phyloP scores from a whole-genome alignment of 2,888 invertebrate genomes.

The Liodrosophila aerea region DNA sequence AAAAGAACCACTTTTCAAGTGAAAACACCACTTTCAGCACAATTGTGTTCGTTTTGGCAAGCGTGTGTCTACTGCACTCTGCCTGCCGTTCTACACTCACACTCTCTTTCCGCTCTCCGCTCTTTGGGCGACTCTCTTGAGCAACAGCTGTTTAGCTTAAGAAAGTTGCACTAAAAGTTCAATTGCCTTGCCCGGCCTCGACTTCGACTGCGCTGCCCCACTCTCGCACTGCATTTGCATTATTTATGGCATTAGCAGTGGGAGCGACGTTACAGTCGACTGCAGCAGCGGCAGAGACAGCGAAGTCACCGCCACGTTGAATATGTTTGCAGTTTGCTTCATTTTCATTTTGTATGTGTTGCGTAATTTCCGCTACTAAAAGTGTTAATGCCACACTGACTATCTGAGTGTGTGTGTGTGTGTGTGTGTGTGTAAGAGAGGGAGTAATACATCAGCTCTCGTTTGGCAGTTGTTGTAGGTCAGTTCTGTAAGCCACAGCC shows the following conservation, averaged over 20 bases:
- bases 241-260: conserved; percentile 64
- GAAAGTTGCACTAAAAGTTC: conserved; percentile 73
- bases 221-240: conserved; percentile 62
- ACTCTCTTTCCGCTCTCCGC: conserved; percentile 6
- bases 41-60: conserved; percentile 2
- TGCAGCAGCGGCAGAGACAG: conserved; percentile 25
- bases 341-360: conserved; percentile 70
- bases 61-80: too few species aligned
- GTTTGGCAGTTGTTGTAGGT: conserved; percentile 46
- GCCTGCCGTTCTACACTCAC: not conserved
- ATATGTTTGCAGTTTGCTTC: conserved; percentile 42
- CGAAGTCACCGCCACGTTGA: conserved; percentile 30
- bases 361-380: conserved; percentile 68
- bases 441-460: conserved; percentile 39
- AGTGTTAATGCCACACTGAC: conserved; percentile 22
- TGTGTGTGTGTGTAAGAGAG: conserved; percentile 19
- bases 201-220: conserved; percentile 18
- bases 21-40: too few species aligned
- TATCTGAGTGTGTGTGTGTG: not conserved
- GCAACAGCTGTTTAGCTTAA: conserved; percentile 68
- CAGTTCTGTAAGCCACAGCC: conserved; percentile 34
- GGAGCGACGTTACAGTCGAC: conserved; percentile 28
- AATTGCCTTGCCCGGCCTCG: conserved; percentile 63
- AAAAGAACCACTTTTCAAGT: too few species aligned
- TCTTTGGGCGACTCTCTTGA: conserved; percentile 10